Evolutionary conservation across 2,113 vertebrate genomes (phyloP).

Genomic region (Gavia stellata): DNA sequence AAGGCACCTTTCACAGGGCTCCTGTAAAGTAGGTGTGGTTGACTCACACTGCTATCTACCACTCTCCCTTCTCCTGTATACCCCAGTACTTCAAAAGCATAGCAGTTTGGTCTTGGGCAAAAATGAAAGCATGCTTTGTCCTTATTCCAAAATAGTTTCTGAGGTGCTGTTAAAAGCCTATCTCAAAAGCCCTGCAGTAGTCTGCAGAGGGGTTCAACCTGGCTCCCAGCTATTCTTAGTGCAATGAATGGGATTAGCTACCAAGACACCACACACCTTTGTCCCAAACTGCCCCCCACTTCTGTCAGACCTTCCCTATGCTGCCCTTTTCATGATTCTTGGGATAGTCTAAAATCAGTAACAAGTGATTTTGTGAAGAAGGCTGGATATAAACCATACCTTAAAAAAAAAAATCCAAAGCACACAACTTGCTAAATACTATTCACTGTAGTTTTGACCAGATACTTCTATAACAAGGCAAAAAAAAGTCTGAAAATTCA

Average conservation of each 20-base stretch:
- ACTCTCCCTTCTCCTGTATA: not conserved
- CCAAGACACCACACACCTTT: not conserved
- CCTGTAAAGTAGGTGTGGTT: not conserved
- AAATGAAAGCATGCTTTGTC: not conserved
- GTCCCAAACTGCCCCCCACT: not conserved
- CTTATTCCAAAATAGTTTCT: not conserved
- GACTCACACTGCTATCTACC: not conserved
- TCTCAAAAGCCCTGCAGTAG: not conserved
- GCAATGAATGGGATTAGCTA: not conserved
- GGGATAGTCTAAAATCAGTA: not conserved
- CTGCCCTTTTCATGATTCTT: not conserved
- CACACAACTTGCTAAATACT: not conserved
- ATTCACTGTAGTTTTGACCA: not conserved
- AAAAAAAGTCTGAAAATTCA: not conserved
- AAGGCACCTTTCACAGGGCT: not conserved
- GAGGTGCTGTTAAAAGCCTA: not conserved
- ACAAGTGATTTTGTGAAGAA: not conserved
- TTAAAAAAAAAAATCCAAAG: not conserved
- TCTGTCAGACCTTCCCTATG: not conserved
- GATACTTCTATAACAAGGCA: not conserved
- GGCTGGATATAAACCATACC: not conserved
- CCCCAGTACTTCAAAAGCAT: not conserved
- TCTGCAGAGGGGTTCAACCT: not conserved
- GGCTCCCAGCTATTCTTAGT: not conserved
- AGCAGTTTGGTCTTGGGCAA: not conserved